Base-by-base conservation (phyloP, 2,797 vertebrate species). In the Hippopotamyrus pictus region DNA sequence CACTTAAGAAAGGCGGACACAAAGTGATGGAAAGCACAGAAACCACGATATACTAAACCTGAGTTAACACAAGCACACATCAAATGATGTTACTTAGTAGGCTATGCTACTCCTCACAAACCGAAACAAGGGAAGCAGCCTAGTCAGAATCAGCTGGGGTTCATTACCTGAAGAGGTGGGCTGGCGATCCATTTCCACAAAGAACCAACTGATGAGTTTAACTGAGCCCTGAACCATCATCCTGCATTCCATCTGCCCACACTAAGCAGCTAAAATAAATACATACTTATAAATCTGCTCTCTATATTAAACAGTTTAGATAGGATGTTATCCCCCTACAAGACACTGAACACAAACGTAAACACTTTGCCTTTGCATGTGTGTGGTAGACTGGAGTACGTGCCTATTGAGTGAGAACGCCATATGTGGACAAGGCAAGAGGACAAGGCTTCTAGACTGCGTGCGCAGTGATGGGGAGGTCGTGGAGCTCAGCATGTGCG, bases 401-500 rank as follows among this genome's bases (percentile, higher is more conserved):
- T 99, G 98, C 94, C 97, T 97, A 93, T 95, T 99, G 93, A 96
- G 94, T 90, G 97, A 97, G 93, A 97, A 97, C 0, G 96, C 97
- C 8, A 93, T 96, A 86, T 99, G 99, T 0, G 98, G 98, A 4
- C 95, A 92, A 2, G 98, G 99, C 0, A 91, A 94, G 88, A 95
- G 93, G 82, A 94, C 92, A 0, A 97, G 97, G 48, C 96, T 98
- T 76, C 92, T 98, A 87, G 97, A 98, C 94, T 99, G 98, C 79
- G 62, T 90, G 46, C 97, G 97, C 90, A 98, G 97, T 0, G 98
- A 99, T 0, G 97, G 96, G 50, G 97, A 95, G 93, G 89, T 95
- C 0, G 95, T 97, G 91, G 93, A 95, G 89, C 89, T 92, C 85
- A 94, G 92, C 86, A 92, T 95, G 89, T 99, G 98, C 62, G 94